Conservation (phyloP, 2,797 vertebrate genomes). For the Pelobates cultripes region DNA sequence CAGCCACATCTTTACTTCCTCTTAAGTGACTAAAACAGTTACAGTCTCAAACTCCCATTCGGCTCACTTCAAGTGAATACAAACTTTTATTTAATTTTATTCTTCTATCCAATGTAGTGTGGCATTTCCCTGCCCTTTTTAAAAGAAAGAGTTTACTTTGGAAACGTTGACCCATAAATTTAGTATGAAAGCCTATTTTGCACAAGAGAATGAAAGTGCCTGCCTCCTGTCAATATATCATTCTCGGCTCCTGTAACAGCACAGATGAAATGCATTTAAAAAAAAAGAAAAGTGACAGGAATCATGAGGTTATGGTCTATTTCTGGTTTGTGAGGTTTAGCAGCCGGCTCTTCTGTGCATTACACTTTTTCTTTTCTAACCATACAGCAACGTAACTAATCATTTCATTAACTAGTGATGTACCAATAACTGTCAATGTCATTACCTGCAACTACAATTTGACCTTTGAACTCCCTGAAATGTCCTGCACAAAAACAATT, state of each 20-base stretch:
- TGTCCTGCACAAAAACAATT: not conserved
- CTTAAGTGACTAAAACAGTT: slow-evolving; percentile 5
- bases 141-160: slow-evolving; percentile 32
- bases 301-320: slow-evolving; percentile 37
- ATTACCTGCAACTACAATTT: too few species aligned
- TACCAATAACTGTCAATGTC: too few species aligned
- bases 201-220: slow-evolving; percentile 33
- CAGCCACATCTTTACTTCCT: not conserved
- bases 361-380: not conserved
- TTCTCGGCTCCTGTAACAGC: slow-evolving; percentile 17
- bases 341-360: not conserved
- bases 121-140: slow-evolving; percentile 34
- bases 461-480: not conserved
- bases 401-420: not conserved
- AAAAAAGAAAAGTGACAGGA: slow-evolving; percentile 20
- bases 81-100: slow-evolving; percentile 23
- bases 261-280: slow-evolving; percentile 24
- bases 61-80: slow-evolving; percentile 30
- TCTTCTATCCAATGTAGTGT: slow-evolving; percentile 3
- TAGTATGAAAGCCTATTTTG: slow-evolving; percentile 29
- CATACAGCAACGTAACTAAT: not conserved
- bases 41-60: slow-evolving; percentile 23
- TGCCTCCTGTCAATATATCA: slow-evolving; percentile 35
- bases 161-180: slow-evolving; percentile 44
- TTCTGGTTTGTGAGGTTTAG: slow-evolving; percentile 31